Percentiles rank a stretch among this genome's conserved stretches.
Conservation (phyloP, 2,888 invertebrate species). For the Eristalinus sepulchralis region DNA sequence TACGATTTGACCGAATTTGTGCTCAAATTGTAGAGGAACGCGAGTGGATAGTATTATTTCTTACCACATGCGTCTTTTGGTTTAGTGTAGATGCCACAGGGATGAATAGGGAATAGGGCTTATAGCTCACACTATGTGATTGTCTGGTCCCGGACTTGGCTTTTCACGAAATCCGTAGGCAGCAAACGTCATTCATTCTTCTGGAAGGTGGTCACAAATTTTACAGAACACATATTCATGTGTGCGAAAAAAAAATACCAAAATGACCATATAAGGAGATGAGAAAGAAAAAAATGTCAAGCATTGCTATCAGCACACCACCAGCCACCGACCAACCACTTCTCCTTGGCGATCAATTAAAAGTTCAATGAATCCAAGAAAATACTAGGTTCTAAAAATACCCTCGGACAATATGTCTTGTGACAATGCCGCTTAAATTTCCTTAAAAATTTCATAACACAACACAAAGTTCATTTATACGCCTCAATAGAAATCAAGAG, state of each 20-base stretch:
- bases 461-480: slow-evolving; percentile 44
- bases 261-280: background rate
- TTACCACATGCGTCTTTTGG: no score
- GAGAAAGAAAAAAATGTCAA: background rate
- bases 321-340: background rate
- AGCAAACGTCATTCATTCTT: no score
- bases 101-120: no score
- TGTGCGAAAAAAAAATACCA: background rate
- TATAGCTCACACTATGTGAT: no score
- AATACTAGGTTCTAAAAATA: slow-evolving; percentile 38
- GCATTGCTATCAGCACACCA: background rate
- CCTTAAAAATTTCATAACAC: slow-evolving; percentile 20
- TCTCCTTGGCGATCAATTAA: background rate
- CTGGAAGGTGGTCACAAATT: no score
- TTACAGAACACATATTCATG: no score
- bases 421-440: slow-evolving; percentile 16
- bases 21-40: no score
- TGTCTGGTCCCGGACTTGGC: no score
- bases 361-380: slow-evolving; percentile 16
- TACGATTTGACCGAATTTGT: no score
- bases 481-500: slow-evolving; percentile 16
- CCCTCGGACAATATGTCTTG: slow-evolving; percentile 3
- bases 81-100: no score
- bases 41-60: no score
- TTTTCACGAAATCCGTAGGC: no score